Evolutionary conservation across 2,888 invertebrate species (phyloP).

Genomic region (Leptinotarsa haldemani): DNA sequence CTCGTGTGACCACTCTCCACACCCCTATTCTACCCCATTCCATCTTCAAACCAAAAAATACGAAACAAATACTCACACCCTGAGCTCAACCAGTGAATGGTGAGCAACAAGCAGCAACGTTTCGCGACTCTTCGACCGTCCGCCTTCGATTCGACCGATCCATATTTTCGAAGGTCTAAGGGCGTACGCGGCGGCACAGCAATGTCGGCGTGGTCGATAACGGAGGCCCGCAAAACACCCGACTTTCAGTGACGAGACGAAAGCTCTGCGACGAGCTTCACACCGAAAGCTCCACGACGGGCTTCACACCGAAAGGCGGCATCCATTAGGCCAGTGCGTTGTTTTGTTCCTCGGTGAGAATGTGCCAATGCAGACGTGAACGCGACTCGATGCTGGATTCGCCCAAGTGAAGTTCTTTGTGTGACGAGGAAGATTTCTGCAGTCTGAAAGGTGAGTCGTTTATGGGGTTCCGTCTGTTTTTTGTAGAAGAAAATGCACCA

Average conservation of each 20-base stretch:
- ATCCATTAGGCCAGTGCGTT: slow-evolving; percentile 43
- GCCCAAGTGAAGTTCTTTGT: slow-evolving; percentile 13
- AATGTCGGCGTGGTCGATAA: slow-evolving; percentile 56
- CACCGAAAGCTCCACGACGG: slow-evolving; percentile 43
- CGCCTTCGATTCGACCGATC: slow-evolving; percentile 47
- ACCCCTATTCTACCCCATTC: too few relatives aligned
- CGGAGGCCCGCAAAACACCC: slow-evolving; percentile 49
- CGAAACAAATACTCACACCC: not conserved
- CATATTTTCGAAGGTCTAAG: slow-evolving; percentile 56
- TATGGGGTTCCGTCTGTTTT: too few relatives aligned
- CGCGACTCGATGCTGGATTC: slow-evolving; percentile 34
- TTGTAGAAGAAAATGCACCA: too few relatives aligned
- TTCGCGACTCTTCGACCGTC: slow-evolving; percentile 10
- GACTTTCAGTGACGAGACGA: slow-evolving; percentile 56
- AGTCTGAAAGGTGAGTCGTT: not conserved
- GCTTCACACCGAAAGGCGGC: not conserved
- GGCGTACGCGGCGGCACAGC: slow-evolving; percentile 34
- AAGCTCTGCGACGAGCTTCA: slow-evolving; percentile 53
- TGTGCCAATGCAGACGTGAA: slow-evolving; percentile 46
- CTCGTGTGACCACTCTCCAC: too few relatives aligned
- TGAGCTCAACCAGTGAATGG: not conserved
- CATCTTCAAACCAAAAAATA: too few relatives aligned
- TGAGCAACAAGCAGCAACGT: slow-evolving; percentile 18
- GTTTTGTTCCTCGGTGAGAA: slow-evolving; percentile 44
- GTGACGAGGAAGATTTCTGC: not conserved